Evolutionary conservation across 2,113 vertebrate genomes (phyloP), one percentile per base, ranked within the genome.

Genomic region (Hucho hucho): DNA sequence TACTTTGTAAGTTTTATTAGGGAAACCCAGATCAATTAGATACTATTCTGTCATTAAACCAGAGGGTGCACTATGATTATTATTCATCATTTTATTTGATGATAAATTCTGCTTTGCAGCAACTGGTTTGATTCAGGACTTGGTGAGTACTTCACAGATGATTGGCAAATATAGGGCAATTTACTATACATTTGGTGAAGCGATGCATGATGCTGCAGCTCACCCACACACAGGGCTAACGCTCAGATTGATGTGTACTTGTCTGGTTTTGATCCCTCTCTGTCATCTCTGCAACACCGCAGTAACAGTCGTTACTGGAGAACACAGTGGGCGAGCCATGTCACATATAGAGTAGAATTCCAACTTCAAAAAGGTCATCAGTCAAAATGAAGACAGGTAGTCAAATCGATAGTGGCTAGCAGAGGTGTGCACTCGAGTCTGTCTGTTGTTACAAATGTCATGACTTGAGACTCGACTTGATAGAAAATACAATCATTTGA

Each of bases 361-460:
- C 72, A 53, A n/a, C 24, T n/a, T 66, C 9, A n/a, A 67, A 72
- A 74, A 74, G 72, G 72, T 74, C 70, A 72, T 12, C 14, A 58
- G 72, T 74, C 32, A 46, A 6, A 46, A 3, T 26, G 71, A 64
- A 43, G 71, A 64, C 63, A 65, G 37, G 72, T 74, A 65, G 59
- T 64, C 59, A 64, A 12, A 49, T 53, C 32, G 18, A 22, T 74
- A 53, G 37, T 53, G 63, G 4, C 37, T 64, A 37, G 49, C 6
- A 4, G 37, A 43, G 37, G 37, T 43, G 37, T 43, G 37, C 7
- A 43, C 2, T 43, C 37, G 11, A 43, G 37, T 37, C 37, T 37
- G 37, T 9, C 37, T 37, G 37, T 43, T 43, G 9, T 43, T 9
- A 43, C 37, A 43, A 43, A 43, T 43, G 37, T 43, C 37, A 43